phyloP scores from a whole-genome alignment of 2,888 invertebrate species.

The Epiblema foenella region DNA sequence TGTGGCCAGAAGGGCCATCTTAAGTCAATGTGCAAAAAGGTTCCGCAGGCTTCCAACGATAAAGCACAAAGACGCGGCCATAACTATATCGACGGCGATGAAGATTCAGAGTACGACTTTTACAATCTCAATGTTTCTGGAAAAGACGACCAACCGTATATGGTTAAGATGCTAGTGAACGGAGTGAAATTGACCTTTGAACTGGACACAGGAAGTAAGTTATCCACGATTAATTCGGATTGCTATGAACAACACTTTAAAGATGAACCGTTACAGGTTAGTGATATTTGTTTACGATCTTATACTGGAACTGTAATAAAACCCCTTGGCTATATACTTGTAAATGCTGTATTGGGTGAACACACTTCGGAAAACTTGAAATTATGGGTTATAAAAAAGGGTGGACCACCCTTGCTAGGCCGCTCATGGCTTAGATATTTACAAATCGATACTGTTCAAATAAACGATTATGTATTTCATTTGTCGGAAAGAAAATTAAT shows the following conservation, averaged over 20 bases:
- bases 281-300: neutral
- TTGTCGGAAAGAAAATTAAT: neutral
- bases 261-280: neutral
- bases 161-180: neutral
- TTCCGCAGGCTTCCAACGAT: neutral
- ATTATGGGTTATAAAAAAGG: neutral
- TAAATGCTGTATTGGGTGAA: slow-evolving; percentile 8
- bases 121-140: neutral
- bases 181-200: slow-evolving; percentile 3
- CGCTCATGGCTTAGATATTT: neutral
- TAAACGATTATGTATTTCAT: neutral
- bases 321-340: neutral
- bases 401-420: neutral
- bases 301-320: neutral
- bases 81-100: neutral
- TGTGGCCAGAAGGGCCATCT: slow-evolving; percentile 40
- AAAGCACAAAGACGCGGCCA: neutral
- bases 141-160: neutral
- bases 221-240: slow-evolving; percentile 13
- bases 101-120: neutral
- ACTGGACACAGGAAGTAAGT: slow-evolving; percentile 21
- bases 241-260: neutral
- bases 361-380: slow-evolving; percentile 2
- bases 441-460: neutral
- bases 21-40: neutral